Base-by-base conservation (phyloP, 1,140 invertebrate genomes). In the Macrotrachela quadricornifera region DNA sequence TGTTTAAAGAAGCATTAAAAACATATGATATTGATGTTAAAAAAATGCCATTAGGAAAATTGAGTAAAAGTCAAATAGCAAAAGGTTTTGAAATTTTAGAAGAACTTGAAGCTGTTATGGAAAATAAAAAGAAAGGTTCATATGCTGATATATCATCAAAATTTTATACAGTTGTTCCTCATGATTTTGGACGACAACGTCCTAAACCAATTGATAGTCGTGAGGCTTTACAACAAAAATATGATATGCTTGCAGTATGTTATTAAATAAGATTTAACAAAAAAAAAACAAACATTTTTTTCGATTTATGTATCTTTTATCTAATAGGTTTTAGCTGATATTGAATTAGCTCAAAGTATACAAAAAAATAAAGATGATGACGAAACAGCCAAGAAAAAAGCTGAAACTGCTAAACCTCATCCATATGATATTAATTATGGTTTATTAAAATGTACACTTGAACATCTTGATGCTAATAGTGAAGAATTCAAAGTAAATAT, bases 21-120 rank as follows among this genome's bases (percentile, higher is more conserved):
- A 60, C 62, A 9, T 67, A 72, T 59, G 63, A 70, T 53, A 66
- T 70, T 53, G 71, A 73, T 61, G 62, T 70, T 0, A 72, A 71
- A 57, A 73, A 73, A 57, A 73, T 73, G 71, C 71, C 71, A 1
- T 57, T 73, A 18, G 71, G 71, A 10, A 73, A 73, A 58, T 58
- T 73, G 8, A 71, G 71, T 57, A 73, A 73, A 57, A 44, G 60
- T 10, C 71, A 73, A 56, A 72, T 73, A 42, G 68, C 68, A 0
- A 71, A 72, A 62, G 70, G 71, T n/a, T 70, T 72, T 57, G 68
- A 72, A 51, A 61, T 62, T 21, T 55, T 73, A 15, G 65, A 73
- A 37, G 66, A 69, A 38, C 59, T 73, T 30, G 69, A 73, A 57
- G 60, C 64, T 14, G 61, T 59, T 14, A 13, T 69, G 1, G 59